Percentiles rank a stretch among this genome's conserved stretches.
phyloP scores from a whole-genome alignment of 2,797 vertebrate genomes.

The Cossypha heuglini region DNA sequence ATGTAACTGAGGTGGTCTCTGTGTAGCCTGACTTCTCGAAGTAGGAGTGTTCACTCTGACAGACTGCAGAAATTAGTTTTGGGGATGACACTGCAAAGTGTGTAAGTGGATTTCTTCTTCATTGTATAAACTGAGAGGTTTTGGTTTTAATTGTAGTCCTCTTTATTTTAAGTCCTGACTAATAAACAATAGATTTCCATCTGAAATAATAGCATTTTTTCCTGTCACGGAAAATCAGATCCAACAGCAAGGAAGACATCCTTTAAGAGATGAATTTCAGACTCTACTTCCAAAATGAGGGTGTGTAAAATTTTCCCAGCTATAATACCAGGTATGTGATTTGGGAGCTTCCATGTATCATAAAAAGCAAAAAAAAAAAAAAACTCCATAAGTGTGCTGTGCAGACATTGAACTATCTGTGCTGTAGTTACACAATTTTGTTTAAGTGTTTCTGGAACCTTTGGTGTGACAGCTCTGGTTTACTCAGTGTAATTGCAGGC shows the following conservation, averaged over 20 bases:
- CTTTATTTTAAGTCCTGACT: background rate
- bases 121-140: background rate
- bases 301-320: background rate
- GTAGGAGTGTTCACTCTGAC: background rate
- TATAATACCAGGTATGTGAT: background rate
- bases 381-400: too few species aligned
- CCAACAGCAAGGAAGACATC: background rate
- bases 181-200: background rate
- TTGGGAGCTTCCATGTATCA: fast-evolving
- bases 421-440: background rate
- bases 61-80: background rate
- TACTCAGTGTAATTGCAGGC: background rate
- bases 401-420: background rate
- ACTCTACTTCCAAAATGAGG: background rate
- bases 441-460: background rate
- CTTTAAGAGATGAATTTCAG: background rate
- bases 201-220: background rate
- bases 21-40: background rate
- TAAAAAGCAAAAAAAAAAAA: background rate
- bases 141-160: background rate
- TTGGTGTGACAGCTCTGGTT: background rate
- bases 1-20: background rate
- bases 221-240: background rate
- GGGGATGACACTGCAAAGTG: background rate
- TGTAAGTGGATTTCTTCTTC: background rate